phyloP scores from a whole-genome alignment of 2,113 vertebrate species.

The Scatophagus argus region DNA sequence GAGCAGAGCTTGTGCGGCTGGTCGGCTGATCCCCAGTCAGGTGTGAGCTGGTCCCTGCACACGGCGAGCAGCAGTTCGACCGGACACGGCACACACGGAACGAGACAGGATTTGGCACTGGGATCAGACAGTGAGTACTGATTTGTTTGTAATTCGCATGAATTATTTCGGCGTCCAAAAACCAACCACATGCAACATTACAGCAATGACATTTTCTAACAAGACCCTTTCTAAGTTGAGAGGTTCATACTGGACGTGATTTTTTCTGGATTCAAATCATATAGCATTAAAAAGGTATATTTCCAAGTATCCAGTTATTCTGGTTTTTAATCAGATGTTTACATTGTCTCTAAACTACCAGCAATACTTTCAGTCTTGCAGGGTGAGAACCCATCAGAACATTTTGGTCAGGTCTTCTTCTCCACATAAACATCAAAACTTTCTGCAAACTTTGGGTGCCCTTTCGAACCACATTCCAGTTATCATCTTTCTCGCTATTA shows the following conservation, averaged over 20 bases:
- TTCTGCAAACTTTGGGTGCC: not conserved
- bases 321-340: too few relatives aligned
- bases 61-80: conserved; percentile 71
- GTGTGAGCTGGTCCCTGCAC: conserved; percentile 90
- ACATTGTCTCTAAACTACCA: not conserved
- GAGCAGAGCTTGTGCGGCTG: conserved; percentile 92
- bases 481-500: not conserved
- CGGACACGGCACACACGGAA: conserved; percentile 78
- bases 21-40: conserved; percentile 90
- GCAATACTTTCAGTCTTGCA: not conserved
- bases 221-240: not conserved
- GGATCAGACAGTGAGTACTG: conserved; percentile 80
- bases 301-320: too few relatives aligned
- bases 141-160: not conserved
- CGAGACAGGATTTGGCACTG: conserved; percentile 82
- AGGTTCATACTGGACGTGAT: not conserved
- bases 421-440: conserved; percentile 32
- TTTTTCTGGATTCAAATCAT: not conserved
- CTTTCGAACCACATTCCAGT: not conserved
- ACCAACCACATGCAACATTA: not conserved
- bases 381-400: conserved; percentile 1
- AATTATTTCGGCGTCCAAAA: too few relatives aligned
- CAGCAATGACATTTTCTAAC: not conserved
- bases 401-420: conserved; percentile 9
- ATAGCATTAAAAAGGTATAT: not conserved